These are phyloP conservation scores for Lymantria monacha DNA, from an alignment of 2,888 invertebrate genomes.

Conservation along the genomic window DNA sequence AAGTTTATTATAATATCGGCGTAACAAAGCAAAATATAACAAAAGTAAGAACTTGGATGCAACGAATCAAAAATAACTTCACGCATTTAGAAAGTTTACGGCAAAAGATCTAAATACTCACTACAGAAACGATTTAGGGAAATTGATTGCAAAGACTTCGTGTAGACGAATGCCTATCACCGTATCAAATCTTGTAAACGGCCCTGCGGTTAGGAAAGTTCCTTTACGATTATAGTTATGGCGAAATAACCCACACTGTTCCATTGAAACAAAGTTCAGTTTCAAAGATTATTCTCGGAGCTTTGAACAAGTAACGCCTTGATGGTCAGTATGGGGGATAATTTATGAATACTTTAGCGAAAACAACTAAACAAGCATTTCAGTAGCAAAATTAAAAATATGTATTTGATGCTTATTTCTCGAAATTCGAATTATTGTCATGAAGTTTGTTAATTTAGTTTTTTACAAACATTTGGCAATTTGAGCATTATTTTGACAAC, in stretches of 20 bases:
- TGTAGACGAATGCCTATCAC: neutral
- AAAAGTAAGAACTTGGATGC: too few species aligned
- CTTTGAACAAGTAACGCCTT: neutral
- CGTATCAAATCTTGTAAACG: neutral
- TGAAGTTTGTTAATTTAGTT: too few species aligned
- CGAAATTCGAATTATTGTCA: too few species aligned
- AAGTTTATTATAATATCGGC: too few species aligned
- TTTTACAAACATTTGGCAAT: too few species aligned
- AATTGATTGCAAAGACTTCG: neutral
- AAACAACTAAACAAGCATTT: neutral
- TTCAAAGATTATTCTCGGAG: neutral
- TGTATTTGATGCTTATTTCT: neutral
- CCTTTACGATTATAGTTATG: neutral
- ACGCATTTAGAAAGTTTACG: neutral
- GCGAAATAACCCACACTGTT: conserved; percentile 10
- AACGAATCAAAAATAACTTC: too few species aligned
- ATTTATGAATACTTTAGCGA: conserved; percentile 4
- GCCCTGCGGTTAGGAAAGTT: neutral
- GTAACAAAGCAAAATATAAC: too few species aligned
- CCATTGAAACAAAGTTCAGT: conserved; percentile 14
- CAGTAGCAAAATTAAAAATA: neutral
- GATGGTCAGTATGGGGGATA: neutral
- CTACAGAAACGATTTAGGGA: neutral
- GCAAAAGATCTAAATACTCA: neutral
- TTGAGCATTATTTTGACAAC: too few species aligned